phyloP scores from a whole-genome alignment of 1,140 invertebrate genomes.

The Atta cephalotes region DNA sequence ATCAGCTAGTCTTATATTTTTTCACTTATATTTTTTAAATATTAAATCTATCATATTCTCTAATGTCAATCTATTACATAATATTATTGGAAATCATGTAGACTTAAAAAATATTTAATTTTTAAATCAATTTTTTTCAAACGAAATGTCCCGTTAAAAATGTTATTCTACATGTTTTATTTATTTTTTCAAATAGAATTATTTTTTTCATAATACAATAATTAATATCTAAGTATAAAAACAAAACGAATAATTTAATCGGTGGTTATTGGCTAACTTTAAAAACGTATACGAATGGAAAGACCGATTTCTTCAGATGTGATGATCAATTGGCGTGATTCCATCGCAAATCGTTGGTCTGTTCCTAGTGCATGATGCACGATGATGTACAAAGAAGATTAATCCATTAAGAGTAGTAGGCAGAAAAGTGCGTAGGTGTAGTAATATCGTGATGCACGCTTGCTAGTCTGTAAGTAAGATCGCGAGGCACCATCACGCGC shows the following conservation, averaged over 20 bases:
- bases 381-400: conserved; percentile 70
- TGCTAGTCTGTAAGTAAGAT: conserved; percentile 72
- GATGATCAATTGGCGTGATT: conserved; percentile 30
- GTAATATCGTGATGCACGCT: conserved; percentile 68
- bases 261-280: background rate
- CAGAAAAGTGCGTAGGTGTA: conserved; percentile 67
- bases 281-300: background rate
- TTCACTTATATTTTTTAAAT: background rate
- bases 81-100: too few species aligned
- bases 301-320: background rate
- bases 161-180: background rate
- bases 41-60: background rate
- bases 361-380: conserved; percentile 77
- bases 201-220: background rate
- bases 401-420: conserved; percentile 68
- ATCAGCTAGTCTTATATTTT: background rate
- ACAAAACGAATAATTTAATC: background rate
- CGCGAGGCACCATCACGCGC: conserved; percentile 12
- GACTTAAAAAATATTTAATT: background rate
- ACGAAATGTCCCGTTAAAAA: background rate
- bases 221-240: background rate
- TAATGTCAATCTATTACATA: too few species aligned
- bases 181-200: background rate
- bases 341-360: conserved; percentile 55
- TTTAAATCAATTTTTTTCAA: background rate